Evolutionary conservation across 2,797 vertebrate genomes (phyloP).

Genomic region (Acanthiza pusilla): DNA sequence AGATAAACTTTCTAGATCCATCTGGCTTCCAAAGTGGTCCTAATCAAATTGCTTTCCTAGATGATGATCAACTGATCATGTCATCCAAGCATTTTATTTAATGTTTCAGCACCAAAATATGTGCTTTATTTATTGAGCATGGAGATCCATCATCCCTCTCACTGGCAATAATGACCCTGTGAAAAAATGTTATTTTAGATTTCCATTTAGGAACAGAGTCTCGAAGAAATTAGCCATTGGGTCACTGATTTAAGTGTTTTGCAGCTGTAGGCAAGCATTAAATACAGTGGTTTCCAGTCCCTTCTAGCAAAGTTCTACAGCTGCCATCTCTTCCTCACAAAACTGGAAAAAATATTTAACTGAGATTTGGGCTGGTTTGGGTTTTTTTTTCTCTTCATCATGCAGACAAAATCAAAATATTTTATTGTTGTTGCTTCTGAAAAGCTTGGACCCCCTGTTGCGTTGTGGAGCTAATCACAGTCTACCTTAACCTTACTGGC

Average conservation of each 20-base stretch:
- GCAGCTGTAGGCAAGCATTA: background rate
- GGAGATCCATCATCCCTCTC: background rate
- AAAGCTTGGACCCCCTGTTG: background rate
- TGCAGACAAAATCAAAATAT: background rate
- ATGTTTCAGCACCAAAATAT: background rate
- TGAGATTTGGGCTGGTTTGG: fast-evolving
- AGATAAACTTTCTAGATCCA: background rate
- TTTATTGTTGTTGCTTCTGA: background rate
- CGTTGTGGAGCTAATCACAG: background rate
- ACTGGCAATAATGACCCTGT: background rate
- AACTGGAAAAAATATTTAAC: background rate
- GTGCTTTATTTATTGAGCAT: background rate
- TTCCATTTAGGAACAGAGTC: background rate
- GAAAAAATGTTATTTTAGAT: background rate
- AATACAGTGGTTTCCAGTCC: background rate
- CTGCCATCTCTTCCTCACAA: background rate
- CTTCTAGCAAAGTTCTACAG: background rate
- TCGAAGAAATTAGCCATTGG: background rate
- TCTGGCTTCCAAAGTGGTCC: background rate
- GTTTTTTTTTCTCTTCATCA: background rate
- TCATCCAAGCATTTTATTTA: background rate
- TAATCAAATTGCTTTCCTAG: background rate
- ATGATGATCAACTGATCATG: background rate
- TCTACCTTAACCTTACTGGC: background rate
- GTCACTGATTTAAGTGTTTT: background rate